Evolutionary conservation across 2,113 vertebrate genomes (phyloP), one percentile per base, ranked within the genome.

Genomic region (Tragelaphus scriptus): DNA sequence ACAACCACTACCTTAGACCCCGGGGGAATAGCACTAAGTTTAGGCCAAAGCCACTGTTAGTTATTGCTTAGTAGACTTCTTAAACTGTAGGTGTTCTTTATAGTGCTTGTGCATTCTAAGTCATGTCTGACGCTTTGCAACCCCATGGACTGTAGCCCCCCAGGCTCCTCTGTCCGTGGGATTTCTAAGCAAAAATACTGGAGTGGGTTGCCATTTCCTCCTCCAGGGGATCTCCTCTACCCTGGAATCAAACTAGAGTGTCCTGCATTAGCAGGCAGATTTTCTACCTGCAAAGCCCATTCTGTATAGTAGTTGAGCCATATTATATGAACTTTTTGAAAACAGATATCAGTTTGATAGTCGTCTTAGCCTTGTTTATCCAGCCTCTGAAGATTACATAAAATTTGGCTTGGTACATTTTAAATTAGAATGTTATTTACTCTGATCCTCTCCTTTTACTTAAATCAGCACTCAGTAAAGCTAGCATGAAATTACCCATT

Each of bases 341-440:
- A 77, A 16, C 19, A 80, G 13, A 7, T 53, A n/a, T 68, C 40
- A 3, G 10, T 94, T 96, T 94, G 85, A 75, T 49, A 53, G 8
- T 21, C n/a, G 32, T 95, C 23, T 92, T 23, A 68, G 68, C n/a
- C 16, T 9, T 97, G 79, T 90, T 90, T 91, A 85, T 88, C 47
- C 36, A 89, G 55, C 44, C 3, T 23, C n/a, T 17, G 23, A 91
- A 36, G 3, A 10, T 71, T 86, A 93, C 36, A 84, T 93, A 68
- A 94, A 91, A 84, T 68, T 63, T 88, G 61, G 17, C 23, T 92
- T 91, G 44, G 21, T 93, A 49, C 56, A 30, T 93, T 97, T 93
- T 91, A 91, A 86, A 16, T 92, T 95, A 77, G 65, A 96, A 30
- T 75, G 7, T 63, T 90, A 28, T 13, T 85, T 97, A 55, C 19